A percentile compares a stretch with the other conserved stretches of the same genome.
Conservation (phyloP, 2,113 vertebrate genomes). For the Ovibos moschatus region DNA sequence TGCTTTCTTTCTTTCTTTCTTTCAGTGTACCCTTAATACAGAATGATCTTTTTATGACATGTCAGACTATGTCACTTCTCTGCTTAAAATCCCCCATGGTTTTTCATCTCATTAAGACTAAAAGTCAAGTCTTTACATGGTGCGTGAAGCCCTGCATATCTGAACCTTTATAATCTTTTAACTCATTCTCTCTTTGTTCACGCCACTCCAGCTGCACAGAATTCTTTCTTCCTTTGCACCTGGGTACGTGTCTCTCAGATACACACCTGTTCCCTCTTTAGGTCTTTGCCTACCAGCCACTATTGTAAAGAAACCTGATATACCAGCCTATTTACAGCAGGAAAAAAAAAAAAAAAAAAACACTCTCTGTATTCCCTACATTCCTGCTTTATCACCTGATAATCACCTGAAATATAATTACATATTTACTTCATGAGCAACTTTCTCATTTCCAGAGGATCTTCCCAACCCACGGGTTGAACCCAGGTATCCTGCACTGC, state of each 20-base stretch:
- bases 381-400: neutral
- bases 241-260: neutral
- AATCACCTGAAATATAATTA: neutral
- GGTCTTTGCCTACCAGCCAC: neutral
- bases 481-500: neutral
- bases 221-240: neutral
- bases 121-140: neutral
- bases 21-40: neutral
- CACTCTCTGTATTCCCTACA: rapidly evolving
- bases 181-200: neutral
- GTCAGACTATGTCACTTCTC: neutral
- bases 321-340: neutral
- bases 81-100: neutral
- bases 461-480: neutral
- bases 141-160: neutral
- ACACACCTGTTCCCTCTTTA: neutral
- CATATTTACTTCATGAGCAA: neutral
- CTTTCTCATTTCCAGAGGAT: neutral
- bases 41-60: neutral
- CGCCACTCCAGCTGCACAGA: neutral
- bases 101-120: constrained; percentile 44
- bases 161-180: neutral
- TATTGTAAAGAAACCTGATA: neutral
- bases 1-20: neutral
- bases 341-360: neutral